Evolutionary conservation across 2,797 vertebrate species (phyloP).

Genomic region (Anniella stebbinsi): DNA sequence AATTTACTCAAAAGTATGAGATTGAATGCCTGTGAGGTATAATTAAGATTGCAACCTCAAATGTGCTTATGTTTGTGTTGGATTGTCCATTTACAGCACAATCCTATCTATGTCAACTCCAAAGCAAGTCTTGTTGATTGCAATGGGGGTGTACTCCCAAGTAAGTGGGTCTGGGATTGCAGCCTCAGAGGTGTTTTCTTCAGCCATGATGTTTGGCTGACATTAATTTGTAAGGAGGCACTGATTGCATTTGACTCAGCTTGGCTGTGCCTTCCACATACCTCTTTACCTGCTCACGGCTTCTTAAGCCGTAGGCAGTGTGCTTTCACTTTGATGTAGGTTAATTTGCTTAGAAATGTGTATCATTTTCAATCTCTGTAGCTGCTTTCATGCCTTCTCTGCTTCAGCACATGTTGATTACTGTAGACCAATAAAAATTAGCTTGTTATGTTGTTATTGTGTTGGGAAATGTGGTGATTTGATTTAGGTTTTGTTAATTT

Average conservation of each 20-base stretch:
- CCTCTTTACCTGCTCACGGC: neutral
- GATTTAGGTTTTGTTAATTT: conserved; percentile 15
- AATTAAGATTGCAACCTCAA: neutral
- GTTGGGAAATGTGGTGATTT: neutral
- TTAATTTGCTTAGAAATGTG: conserved; percentile 12
- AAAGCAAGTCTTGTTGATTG: neutral
- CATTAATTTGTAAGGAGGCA: neutral
- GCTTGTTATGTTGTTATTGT: conserved; percentile 6
- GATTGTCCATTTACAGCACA: neutral
- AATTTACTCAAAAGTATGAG: neutral
- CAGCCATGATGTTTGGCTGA: neutral
- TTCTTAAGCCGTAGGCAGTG: neutral
- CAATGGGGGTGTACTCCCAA: neutral
- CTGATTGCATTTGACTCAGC: neutral
- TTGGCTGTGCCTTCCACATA: neutral
- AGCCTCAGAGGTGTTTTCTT: no score
- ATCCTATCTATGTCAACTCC: neutral
- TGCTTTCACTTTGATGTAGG: neutral
- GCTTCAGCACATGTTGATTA: neutral
- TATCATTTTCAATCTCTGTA: neutral
- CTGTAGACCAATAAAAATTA: conserved; percentile 23
- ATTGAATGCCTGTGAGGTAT: no score
- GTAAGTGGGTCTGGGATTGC: neutral
- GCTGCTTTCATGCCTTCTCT: neutral
- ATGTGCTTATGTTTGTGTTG: neutral